Evolutionary conservation across 2,888 invertebrate species (phyloP).

Genomic region (Papilio protenor): DNA sequence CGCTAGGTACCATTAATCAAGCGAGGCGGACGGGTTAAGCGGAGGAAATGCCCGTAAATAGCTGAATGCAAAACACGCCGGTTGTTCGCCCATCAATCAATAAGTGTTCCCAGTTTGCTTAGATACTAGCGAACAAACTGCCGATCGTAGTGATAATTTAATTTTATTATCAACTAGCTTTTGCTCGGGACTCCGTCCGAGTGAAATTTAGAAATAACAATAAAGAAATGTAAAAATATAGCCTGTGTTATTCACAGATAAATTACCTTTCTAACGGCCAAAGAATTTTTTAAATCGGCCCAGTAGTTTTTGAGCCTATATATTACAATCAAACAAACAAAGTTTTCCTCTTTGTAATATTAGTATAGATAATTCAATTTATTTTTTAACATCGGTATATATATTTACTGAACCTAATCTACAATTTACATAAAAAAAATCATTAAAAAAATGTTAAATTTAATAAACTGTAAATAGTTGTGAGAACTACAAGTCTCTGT

Average conservation of each 20-base stretch:
- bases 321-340: no score
- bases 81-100: slow-evolving; percentile 83
- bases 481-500: background rate
- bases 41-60: slow-evolving; percentile 83
- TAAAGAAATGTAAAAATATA: no score
- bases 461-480: no score
- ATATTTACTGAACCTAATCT: background rate
- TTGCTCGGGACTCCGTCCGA: no score
- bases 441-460: no score
- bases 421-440: no score
- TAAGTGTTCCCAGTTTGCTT: slow-evolving; percentile 50
- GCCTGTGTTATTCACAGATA: no score
- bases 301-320: no score
- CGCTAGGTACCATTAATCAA: slow-evolving; percentile 77
- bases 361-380: background rate
- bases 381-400: background rate
- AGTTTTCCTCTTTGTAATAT: no score
- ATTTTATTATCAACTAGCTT: background rate
- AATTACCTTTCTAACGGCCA: no score
- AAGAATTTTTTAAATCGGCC: no score
- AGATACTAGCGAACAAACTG: slow-evolving; percentile 39
- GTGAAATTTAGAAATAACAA: no score
- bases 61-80: slow-evolving; percentile 82
- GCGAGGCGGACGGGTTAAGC: slow-evolving; percentile 76
- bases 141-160: slow-evolving; percentile 35